phyloP scores from a whole-genome alignment of 2,888 invertebrate genomes.

The Drosophila meridionalis region DNA sequence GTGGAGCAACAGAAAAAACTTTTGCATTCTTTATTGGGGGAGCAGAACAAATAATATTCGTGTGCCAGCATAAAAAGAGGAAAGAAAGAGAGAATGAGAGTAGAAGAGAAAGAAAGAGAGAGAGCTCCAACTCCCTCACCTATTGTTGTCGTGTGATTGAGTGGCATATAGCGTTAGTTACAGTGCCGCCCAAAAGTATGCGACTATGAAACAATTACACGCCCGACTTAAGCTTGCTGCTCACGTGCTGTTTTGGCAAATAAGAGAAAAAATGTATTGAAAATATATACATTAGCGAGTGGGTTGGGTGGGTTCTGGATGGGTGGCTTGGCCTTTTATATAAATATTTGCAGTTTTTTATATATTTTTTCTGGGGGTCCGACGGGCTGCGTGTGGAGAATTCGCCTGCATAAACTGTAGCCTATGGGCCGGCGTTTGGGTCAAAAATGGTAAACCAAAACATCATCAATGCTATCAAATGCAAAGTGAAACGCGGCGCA shows the following conservation, averaged over 20 bases:
- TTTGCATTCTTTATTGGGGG: conserved; percentile 77
- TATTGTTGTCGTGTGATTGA: conserved; percentile 67
- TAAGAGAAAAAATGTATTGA: conserved; percentile 27
- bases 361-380: conserved; percentile 1
- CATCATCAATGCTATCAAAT: conserved; percentile 72
- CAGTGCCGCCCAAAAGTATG: conserved; percentile 57
- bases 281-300: conserved; percentile 26
- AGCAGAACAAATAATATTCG: conserved; percentile 72
- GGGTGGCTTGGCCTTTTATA: conserved; percentile 14
- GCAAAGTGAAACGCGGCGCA: conserved; percentile 12
- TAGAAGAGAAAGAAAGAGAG: neutral
- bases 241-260: conserved; percentile 52
- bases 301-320: neutral
- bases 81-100: neutral
- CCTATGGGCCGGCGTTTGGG: conserved; percentile 25
- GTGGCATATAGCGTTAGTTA: conserved; percentile 75
- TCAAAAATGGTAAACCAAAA: conserved; percentile 64
- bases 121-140: neutral
- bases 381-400: neutral
- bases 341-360: conserved; percentile 20
- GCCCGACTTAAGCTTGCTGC: conserved; percentile 38
- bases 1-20: conserved; percentile 52
- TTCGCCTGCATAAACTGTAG: conserved; percentile 23
- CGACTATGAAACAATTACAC: conserved; percentile 54
- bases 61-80: conserved; percentile 48